Evolutionary conservation across 1,140 invertebrate genomes (phyloP), one percentile per base, ranked within the genome.

Genomic region (Phenacoccus solenopsis): DNA sequence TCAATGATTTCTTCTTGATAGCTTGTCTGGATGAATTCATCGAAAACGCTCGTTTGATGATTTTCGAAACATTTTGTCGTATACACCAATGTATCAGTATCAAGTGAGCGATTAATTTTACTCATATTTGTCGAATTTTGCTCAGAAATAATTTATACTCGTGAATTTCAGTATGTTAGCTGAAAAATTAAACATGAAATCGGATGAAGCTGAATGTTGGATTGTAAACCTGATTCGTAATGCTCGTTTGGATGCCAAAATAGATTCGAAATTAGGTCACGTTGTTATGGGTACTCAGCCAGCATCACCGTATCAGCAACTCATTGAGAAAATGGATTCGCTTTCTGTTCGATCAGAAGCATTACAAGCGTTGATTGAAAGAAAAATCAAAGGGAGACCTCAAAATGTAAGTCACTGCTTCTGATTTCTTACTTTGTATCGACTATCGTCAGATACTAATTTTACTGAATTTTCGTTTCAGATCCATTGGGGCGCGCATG

Each of bases 251-350:
- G 96, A 99, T 82, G 98, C 98, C 0, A 99, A 99, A 82, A 98
- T 99, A 73, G 98, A 99, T 81, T 98, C 96, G 0, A 97, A 98
- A 81, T 82, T 97, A 75, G 96, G 96, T 7, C 95, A 98, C 80
- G 97, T 99, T 59, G 94, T 99, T 12, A 99, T 99, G 97, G 97
- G 96, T 28, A 93, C 94, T 24, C 96, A 98, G 77, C 94, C 95
- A 0, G 82, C 96, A 13, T 98, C 95, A 28, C 96, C 97, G 0
- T 99, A 99, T 79, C 96, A 99, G 77, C 96, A 98, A 79, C 84
- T 99, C 3, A 93, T 99, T 72, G 98, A 99, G 79, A 98, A 98
- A 80, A 96, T 98, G 73, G 97, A 99, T 82, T 90, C 92, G 12
- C 81, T 99, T 56, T 92, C 91, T 20, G 90, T 96, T 70, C 84